Base-by-base conservation (phyloP, 2,113 vertebrate species). In the Hippocampus comes region DNA sequence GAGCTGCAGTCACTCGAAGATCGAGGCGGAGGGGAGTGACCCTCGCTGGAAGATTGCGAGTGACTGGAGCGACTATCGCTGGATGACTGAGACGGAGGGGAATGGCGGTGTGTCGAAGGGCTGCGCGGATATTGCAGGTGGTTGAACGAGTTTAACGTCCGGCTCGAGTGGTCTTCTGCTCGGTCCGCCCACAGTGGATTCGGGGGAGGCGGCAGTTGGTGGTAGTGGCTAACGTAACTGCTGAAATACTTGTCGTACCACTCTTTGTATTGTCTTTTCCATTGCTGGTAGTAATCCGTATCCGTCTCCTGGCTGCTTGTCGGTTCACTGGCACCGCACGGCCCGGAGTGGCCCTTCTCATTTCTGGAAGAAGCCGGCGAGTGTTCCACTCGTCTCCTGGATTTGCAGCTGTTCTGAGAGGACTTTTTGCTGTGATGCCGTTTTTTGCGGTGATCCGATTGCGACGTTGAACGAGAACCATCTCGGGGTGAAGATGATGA, bases 241-340 rank as follows among this genome's bases (percentile, higher is more conserved):
- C 93, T 95, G 76, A 94, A 95, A 23, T 96, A 96, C 76, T 97
- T 97, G 41, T 98, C 95, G 10, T 94, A 99, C 97, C 97, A 99
- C 25, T 97, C 95, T 72, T 94, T 87, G 48, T 97, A 99, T 60
- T 95, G 94, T 70, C 92, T 87, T 75, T 96, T 96, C 97, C 96
- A 99, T 74, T 96, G 93, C 71, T 94, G 86, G 78, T 94, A 97
- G 1, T 93, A 88, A 25, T 98, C 94, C 71, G 93, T 91, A 70
- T 97, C 95, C 86, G 64, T 23, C 90, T 93, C 55, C 93, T 89
- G 71, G 94, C 93, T 34, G 93, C 87, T 12, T 64, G 7, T 15
- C 18, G 25, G 59, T 15, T 38, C 51, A 20, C 9, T 34, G 5
- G 91, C 92, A 78, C 90, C 27, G 57, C 56, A 25, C 14, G 55